Evolutionary conservation across 2,888 invertebrate species (phyloP).

Genomic region (Liopterus haemorrhoidalis): DNA sequence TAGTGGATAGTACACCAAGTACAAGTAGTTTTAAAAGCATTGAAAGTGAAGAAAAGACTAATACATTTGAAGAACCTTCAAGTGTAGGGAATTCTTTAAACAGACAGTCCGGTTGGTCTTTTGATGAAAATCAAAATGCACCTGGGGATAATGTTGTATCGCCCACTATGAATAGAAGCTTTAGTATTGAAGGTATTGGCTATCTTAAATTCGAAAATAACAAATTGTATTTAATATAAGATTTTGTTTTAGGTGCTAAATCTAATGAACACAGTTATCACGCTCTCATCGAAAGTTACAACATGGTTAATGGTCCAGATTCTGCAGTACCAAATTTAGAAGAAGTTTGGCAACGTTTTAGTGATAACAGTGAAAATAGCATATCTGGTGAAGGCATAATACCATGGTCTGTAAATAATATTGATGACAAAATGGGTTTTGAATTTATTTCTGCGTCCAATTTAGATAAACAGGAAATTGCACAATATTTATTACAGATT

Average conservation of each 20-base stretch:
- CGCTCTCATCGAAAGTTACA: slow-evolving; percentile 55
- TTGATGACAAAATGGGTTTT: slow-evolving; percentile 49
- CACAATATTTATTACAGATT: slow-evolving; percentile 59
- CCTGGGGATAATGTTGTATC: slow-evolving; percentile 11
- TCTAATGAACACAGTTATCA: slow-evolving; percentile 52
- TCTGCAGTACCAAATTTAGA: slow-evolving; percentile 53
- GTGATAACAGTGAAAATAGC: slow-evolving; percentile 31
- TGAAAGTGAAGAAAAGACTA: slow-evolving; percentile 24
- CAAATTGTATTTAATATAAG: slow-evolving; percentile 10
- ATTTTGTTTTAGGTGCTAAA: slow-evolving; percentile 32
- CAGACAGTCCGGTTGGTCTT: slow-evolving; percentile 61
- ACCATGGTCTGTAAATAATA: slow-evolving; percentile 39
- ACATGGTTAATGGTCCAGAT: slow-evolving; percentile 45
- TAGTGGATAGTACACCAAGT: slow-evolving; percentile 28
- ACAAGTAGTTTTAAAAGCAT: slow-evolving; percentile 27
- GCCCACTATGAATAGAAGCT: slow-evolving; percentile 13
- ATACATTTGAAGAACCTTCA: slow-evolving; percentile 21
- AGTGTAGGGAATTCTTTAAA: slow-evolving; percentile 60
- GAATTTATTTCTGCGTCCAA: slow-evolving; percentile 54
- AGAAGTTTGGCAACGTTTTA: slow-evolving; percentile 54
- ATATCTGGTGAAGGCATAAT: slow-evolving; percentile 15
- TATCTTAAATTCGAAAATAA: too few species aligned
- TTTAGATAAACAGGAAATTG: slow-evolving; percentile 52
- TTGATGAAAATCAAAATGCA: slow-evolving; percentile 40
- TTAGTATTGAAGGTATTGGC: slow-evolving; percentile 16